Evolutionary conservation across 2,113 vertebrate genomes (phyloP).

Genomic region (Grammomys dolichurus): DNA sequence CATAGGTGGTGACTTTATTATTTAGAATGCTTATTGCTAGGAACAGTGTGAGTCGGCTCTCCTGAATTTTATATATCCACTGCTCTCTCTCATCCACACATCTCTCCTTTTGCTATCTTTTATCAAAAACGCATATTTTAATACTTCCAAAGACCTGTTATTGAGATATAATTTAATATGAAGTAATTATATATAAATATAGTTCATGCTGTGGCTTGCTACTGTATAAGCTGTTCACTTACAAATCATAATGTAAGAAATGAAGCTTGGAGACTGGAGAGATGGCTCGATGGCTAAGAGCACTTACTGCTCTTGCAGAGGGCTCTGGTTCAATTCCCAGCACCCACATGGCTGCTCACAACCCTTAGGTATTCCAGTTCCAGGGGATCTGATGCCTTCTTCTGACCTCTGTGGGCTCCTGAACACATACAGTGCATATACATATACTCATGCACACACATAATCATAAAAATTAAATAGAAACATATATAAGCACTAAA

Average conservation of each 20-base stretch:
- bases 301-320: not conserved
- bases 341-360: not conserved
- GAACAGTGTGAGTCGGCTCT: not conserved
- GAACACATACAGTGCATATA: too few relatives aligned
- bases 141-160: conserved; percentile 8
- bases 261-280: not conserved
- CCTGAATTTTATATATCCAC: conserved; percentile 34
- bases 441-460: not conserved
- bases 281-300: not conserved
- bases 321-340: not conserved
- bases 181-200: not conserved
- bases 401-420: not conserved
- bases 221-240: not conserved
- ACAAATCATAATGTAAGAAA: not conserved
- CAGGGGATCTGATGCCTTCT: not conserved
- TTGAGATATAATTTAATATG: conserved; percentile 43
- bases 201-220: not conserved
- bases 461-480: not conserved
- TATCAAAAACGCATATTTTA: conserved; percentile 44
- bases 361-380: not conserved
- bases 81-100: not conserved
- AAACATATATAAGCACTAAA: too few relatives aligned
- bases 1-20: conserved; percentile 28
- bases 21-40: conserved; percentile 17
- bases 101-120: not conserved